phyloP scores from a whole-genome alignment of 2,888 invertebrate genomes.

The Agriopis leucophaearia region DNA sequence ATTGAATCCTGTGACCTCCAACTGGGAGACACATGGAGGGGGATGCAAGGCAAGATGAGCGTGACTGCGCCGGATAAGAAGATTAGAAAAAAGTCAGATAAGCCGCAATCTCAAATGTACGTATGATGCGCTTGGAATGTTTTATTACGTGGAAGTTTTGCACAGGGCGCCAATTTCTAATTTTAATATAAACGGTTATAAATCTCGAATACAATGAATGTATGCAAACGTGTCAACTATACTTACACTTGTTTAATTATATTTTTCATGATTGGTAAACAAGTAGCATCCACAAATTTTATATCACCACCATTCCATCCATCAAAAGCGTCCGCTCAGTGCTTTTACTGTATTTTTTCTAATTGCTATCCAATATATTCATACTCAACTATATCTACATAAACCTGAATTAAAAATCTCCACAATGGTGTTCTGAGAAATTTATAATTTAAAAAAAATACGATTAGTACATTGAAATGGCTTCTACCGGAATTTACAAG shows the following conservation, averaged over 20 bases:
- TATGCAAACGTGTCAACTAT: conserved; percentile 14
- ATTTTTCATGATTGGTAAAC: conserved; percentile 13
- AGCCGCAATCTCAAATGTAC: conserved; percentile 89
- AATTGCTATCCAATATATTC: conserved; percentile 12
- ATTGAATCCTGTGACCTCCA: conserved; percentile 96
- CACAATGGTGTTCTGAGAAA: background rate
- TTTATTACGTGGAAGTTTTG: conserved; percentile 58
- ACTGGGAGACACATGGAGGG: conserved; percentile 89
- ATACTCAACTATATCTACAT: background rate
- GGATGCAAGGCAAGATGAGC: conserved; percentile 95
- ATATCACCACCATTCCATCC: conserved; percentile 22
- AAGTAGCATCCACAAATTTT: conserved; percentile 16
- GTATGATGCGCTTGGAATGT: conserved; percentile 77
- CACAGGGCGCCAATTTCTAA: conserved; percentile 52
- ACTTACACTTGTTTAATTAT: conserved; percentile 20
- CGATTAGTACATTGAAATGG: background rate
- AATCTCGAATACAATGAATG: conserved; percentile 19
- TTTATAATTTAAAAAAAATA: background rate
- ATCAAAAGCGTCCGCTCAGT: conserved; percentile 14
- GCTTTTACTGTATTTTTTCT: conserved; percentile 32
- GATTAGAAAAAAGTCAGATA: conserved; percentile 90
- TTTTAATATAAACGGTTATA: conserved; percentile 41
- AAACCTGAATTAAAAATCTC: background rate
- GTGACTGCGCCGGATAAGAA: conserved; percentile 89
- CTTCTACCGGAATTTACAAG: conserved; percentile 3